A percentile compares a stretch with the other conserved stretches of the same genome.
These are phyloP conservation scores for Xiphorhynchus erythropygius DNA, from an alignment of 2,797 vertebrate genomes.

Conservation along the genomic window DNA sequence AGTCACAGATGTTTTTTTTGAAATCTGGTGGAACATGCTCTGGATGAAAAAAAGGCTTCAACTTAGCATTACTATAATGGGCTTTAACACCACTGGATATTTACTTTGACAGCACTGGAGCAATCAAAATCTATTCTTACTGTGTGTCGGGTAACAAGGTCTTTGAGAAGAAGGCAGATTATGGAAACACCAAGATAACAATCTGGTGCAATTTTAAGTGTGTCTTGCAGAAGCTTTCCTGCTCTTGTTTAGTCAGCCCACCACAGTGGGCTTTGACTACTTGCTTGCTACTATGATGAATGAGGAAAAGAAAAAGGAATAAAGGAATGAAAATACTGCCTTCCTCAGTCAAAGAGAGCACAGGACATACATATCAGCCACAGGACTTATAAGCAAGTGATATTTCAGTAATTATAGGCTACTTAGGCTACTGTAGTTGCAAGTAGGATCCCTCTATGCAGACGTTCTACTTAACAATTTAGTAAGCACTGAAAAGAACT, in stretches of 20 bases:
- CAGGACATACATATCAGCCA: neutral
- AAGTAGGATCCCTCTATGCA: neutral
- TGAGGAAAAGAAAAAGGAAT: neutral
- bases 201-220: neutral
- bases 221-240: neutral
- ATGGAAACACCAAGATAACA: neutral
- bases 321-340: neutral
- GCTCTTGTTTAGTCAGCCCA: neutral
- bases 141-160: neutral
- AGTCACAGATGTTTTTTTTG: neutral
- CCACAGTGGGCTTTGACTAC: neutral
- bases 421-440: neutral
- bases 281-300: neutral
- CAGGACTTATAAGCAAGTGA: neutral
- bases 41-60: neutral
- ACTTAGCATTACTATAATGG: neutral
- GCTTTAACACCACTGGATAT: neutral
- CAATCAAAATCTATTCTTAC: neutral
- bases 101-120: neutral
- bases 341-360: neutral
- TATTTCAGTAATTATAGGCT: neutral
- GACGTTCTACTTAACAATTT: neutral
- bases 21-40: neutral
- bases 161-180: neutral
- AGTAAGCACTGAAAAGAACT: neutral